These are phyloP conservation scores for Sericinus montela DNA, from an alignment of 2,888 invertebrate genomes.

Conservation along the genomic window DNA sequence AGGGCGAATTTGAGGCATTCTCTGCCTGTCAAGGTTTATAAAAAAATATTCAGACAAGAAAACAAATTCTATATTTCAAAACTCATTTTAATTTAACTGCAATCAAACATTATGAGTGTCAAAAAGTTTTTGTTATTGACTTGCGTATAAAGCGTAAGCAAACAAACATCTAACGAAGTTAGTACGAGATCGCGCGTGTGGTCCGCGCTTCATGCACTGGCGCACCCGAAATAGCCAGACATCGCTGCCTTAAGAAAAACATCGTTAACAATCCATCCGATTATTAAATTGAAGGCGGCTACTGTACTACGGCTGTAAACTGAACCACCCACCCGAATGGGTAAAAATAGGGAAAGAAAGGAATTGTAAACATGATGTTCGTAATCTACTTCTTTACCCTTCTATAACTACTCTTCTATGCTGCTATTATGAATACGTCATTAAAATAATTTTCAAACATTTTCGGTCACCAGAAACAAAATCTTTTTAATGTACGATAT, in stretches of 20 bases:
- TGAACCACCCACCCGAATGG: slow-evolving; percentile 60
- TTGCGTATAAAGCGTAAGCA: slow-evolving; percentile 15
- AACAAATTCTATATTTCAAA: no score
- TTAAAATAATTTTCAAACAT: no score
- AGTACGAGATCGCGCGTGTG: slow-evolving; percentile 50
- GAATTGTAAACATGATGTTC: slow-evolving; percentile 32
- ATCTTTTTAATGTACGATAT: no score
- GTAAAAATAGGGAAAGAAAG: slow-evolving; percentile 52
- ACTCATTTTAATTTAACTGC: no score
- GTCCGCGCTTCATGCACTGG: slow-evolving; percentile 46
- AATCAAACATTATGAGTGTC: no score
- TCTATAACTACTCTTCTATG: slow-evolving; percentile 10
- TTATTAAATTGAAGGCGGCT: slow-evolving; percentile 72
- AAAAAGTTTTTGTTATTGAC: slow-evolving; percentile 14
- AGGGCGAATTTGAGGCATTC: no score
- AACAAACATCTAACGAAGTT: slow-evolving; percentile 19
- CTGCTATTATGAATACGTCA: no score
- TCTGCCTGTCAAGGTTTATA: no score
- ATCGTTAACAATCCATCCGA: slow-evolving; percentile 63
- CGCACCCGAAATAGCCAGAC: slow-evolving; percentile 62
- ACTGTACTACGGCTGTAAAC: slow-evolving; percentile 61
- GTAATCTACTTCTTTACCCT: slow-evolving; percentile 46
- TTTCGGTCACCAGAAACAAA: no score
- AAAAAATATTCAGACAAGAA: no score
- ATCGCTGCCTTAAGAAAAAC: slow-evolving; percentile 68